Percentiles rank a stretch among this genome's conserved stretches.
Conservation (phyloP, 2,113 vertebrate genomes). For the Neolamprologus sp. region DNA sequence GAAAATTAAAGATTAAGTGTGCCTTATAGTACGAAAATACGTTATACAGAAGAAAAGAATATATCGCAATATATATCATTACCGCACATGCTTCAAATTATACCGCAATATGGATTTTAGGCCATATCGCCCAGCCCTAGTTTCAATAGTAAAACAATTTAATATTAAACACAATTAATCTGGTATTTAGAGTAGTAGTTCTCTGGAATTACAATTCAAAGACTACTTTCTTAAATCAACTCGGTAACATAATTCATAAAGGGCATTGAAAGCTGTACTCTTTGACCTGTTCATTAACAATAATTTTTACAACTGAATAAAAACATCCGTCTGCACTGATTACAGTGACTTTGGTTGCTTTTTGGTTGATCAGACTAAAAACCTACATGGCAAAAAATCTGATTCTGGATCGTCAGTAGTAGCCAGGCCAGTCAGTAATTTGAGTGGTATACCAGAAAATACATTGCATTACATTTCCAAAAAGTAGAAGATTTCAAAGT, state of each 20-base stretch:
- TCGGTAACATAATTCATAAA: rapidly evolving
- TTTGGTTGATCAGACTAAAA: neutral
- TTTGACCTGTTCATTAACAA: neutral
- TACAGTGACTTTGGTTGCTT: neutral
- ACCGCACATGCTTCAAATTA: neutral
- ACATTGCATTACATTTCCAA: neutral
- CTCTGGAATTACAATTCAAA: neutral
- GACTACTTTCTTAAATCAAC: neutral
- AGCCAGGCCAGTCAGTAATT: neutral
- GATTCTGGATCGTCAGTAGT: neutral
- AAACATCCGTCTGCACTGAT: neutral
- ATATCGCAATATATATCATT: neutral
- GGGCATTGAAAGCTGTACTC: neutral
- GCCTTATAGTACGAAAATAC: neutral
- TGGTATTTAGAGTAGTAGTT: neutral
- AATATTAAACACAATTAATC: neutral
- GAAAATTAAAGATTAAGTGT: neutral
- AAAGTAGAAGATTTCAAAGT: neutral
- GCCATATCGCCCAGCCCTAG: neutral
- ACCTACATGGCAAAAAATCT: neutral
- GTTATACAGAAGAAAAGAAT: neutral
- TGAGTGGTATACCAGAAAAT: neutral
- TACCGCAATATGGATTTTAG: neutral
- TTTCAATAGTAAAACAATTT: neutral
- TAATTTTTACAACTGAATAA: neutral